Base-by-base conservation (phyloP, 2,113 vertebrate genomes). In the Scomber scombrus region DNA sequence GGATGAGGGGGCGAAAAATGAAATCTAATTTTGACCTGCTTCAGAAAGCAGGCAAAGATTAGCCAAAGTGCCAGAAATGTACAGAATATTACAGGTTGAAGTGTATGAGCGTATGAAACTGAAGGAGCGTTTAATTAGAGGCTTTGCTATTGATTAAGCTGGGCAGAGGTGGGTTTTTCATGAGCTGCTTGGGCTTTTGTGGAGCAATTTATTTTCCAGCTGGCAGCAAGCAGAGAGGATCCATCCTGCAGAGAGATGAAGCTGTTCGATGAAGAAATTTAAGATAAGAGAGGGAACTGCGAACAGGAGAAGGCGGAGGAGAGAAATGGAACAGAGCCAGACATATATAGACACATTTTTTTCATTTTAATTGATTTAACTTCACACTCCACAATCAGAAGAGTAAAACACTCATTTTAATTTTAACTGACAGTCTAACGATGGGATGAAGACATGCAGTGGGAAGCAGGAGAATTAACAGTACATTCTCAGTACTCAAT, bases 71-170 rank as follows among this genome's bases (percentile, higher is more conserved):
- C 23, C 15, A 65, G 64, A 82, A 89, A 85, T 55, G 72, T 68
- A 82, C 47, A 81, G 78, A 87, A 89, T 82, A 91, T 86, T 75
- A 79, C 71, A 81, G 86, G 81, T 81, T 90, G 58, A 71, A 79
- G 65, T 52, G 66, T 68, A 75, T 40, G 82, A 81, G 55, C 72
- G 19, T 76, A 86, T 88, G 81, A 90, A 89, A 88, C 75, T 81
- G 83, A 87, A 89, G 80, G 60, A 90, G 75, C 46, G 14, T 91
- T 94, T 90, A 89, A 91, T 91, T 92, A 88, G 84, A 80, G 70
- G 72, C 82, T 76, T 88, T 75, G 78, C 78, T 88, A 87, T 88
- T 90, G 89, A 92, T 93, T 88, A 84, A 78, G 62, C 31, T 68
- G 76, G 86, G 80, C 84, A 80, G 72, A 86, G 81, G 83, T 85